Percentiles rank a stretch among this genome's conserved stretches.
Conservation (phyloP, 92 coral and sea anemone genomes). For the Zoanthus gigantus region DNA sequence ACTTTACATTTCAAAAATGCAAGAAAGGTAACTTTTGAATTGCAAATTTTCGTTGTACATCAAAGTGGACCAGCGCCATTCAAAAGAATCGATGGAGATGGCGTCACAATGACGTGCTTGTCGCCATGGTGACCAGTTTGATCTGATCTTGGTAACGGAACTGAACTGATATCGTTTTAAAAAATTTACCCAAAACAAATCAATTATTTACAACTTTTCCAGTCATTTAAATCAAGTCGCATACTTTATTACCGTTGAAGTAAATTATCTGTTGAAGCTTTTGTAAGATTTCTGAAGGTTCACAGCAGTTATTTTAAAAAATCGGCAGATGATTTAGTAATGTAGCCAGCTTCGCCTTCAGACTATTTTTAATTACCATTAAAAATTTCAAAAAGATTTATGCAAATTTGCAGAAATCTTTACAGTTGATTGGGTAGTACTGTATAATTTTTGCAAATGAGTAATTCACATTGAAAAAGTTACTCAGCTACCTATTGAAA, state of each 20-base stretch:
- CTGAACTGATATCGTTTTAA: constrained; percentile 24
- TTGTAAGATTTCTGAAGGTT: too few relatives aligned
- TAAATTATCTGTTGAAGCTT: too few relatives aligned
- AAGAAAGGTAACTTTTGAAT: constrained; percentile 55
- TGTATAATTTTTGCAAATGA: too few relatives aligned
- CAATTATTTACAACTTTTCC: constrained; percentile 64
- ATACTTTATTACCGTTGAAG: constrained; percentile 1
- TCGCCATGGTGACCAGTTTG: constrained; percentile 71
- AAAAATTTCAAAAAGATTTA: too few relatives aligned
- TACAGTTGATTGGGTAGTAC: too few relatives aligned
- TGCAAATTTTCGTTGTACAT: constrained; percentile 64
- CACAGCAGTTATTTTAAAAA: too few relatives aligned
- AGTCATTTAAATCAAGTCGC: constrained; percentile 3
- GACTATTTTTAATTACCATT: too few relatives aligned
- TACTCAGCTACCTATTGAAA: too few relatives aligned
- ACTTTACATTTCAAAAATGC: background rate
- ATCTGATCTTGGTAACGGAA: constrained; percentile 59
- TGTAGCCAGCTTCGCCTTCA: too few relatives aligned
- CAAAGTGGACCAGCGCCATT: constrained; percentile 84
- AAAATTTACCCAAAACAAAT: constrained; percentile 44
- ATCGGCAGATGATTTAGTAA: too few relatives aligned
- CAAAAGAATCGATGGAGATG: constrained; percentile 68
- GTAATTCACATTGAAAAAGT: too few relatives aligned
- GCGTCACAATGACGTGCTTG: constrained; percentile 90
- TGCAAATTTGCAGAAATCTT: too few relatives aligned